Conservation (phyloP, 2,113 vertebrate species). For the Ctenomys sociabilis region DNA sequence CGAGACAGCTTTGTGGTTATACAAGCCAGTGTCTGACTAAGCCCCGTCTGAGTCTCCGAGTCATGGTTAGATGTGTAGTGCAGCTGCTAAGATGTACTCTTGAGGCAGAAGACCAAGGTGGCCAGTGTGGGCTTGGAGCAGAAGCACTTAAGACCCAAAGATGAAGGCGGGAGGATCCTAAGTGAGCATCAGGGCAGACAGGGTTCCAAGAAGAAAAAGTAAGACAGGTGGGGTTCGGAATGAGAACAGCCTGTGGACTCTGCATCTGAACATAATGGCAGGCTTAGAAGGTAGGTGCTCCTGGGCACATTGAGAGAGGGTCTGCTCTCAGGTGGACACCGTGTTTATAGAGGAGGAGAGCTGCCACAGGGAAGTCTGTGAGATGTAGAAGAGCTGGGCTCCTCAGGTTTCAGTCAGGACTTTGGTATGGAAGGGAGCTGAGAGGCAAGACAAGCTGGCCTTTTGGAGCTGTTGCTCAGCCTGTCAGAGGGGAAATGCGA, state of each 20-base stretch:
- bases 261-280: not conserved
- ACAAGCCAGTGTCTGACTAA: not conserved
- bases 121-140: not conserved
- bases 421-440: not conserved
- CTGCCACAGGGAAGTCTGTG: not conserved
- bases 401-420: not conserved
- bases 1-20: not conserved
- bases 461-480: not conserved
- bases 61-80: not conserved
- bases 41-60: not conserved
- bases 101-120: not conserved
- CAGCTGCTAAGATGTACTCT: not conserved
- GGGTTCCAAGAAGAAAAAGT: not conserved
- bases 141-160: not conserved
- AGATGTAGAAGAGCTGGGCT: not conserved
- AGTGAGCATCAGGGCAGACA: not conserved
- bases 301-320: not conserved
- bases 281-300: not conserved
- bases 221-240: not conserved
- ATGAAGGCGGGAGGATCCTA: not conserved
- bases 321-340: not conserved
- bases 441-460: not conserved
- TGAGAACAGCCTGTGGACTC: not conserved
- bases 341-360: not conserved
- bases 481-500: not conserved